Conservation (phyloP, 2,113 vertebrate species). For the Corythoichthys intestinalis region DNA sequence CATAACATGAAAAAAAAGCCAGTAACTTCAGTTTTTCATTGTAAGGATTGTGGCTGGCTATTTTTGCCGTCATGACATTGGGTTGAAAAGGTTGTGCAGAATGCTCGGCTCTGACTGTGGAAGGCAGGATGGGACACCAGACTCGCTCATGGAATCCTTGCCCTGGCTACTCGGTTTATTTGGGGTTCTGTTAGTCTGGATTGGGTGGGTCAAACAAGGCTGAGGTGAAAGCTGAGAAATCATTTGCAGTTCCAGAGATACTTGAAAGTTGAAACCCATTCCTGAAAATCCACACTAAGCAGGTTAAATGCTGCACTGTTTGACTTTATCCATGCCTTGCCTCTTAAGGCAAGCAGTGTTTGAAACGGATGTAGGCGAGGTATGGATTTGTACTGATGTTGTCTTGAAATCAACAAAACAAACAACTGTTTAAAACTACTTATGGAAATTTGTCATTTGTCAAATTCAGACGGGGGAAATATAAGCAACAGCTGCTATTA, state of each 20-base stretch:
- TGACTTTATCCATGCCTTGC: slow-evolving; percentile 2
- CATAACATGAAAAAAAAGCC: slow-evolving; percentile 13
- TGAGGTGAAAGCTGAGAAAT: slow-evolving; percentile 47
- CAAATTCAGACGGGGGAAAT: too few relatives aligned
- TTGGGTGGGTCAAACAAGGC: slow-evolving; percentile 30
- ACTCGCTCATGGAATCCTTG: slow-evolving; percentile 8
- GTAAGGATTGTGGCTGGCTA: slow-evolving; percentile 3
- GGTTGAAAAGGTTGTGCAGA: slow-evolving; percentile 8
- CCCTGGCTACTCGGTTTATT: slow-evolving; percentile 33
- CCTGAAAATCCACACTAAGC: slow-evolving; percentile 23
- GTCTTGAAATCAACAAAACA: slow-evolving; percentile 22
- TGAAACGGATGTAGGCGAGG: slow-evolving; percentile 11
- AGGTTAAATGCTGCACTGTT: slow-evolving; percentile 11
- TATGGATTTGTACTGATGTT: slow-evolving; percentile 13
- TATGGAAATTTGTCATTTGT: background rate
- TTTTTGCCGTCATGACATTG: slow-evolving; percentile 11
- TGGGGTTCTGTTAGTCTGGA: slow-evolving; percentile 29
- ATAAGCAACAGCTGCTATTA: too few relatives aligned
- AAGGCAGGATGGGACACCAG: slow-evolving; percentile 10
- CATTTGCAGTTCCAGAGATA: slow-evolving; percentile 27
- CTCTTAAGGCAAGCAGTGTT: background rate
- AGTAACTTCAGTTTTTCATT: slow-evolving; percentile 6
- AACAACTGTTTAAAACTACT: slow-evolving; percentile 12
- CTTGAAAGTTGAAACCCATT: slow-evolving; percentile 57
- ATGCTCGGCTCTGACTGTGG: slow-evolving; percentile 12